phyloP scores from a whole-genome alignment of 2,888 invertebrate species.

The Colostygia pectinataria region DNA sequence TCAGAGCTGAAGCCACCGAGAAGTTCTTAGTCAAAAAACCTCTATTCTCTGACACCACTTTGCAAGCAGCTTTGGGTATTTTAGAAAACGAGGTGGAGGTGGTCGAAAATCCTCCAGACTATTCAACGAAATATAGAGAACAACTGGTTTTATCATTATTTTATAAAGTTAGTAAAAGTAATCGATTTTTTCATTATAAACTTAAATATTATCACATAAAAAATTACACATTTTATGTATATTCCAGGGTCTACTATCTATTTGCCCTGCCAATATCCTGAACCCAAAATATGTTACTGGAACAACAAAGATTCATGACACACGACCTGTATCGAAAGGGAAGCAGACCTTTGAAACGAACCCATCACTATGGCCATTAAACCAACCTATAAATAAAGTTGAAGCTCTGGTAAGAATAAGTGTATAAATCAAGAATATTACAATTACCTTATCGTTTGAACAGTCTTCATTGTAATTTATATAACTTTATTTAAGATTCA shows the following conservation, averaged over 20 bases:
- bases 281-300: constrained; percentile 40
- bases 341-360: constrained; percentile 85
- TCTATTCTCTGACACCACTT: constrained; percentile 59
- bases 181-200: no score
- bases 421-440: not conserved
- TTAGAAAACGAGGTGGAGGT: constrained; percentile 52
- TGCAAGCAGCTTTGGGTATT: constrained; percentile 59
- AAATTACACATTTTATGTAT: no score
- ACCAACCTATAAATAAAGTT: constrained; percentile 85
- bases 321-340: constrained; percentile 71
- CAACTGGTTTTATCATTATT: constrained; percentile 77
- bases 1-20: constrained; percentile 81
- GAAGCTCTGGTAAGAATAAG: constrained; percentile 78
- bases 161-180: constrained; percentile 84
- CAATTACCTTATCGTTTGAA: not conserved
- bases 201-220: not conserved
- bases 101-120: constrained; percentile 71
- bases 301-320: constrained; percentile 37
- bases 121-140: constrained; percentile 82
- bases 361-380: constrained; percentile 85
- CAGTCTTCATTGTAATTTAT: not conserved
- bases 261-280: constrained; percentile 42
- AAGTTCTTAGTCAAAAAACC: constrained; percentile 67
- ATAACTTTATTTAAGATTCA: constrained; percentile 63
- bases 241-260: constrained; percentile 42